Conservation (phyloP, 2,888 invertebrate genomes). For the Carcina quercana region DNA sequence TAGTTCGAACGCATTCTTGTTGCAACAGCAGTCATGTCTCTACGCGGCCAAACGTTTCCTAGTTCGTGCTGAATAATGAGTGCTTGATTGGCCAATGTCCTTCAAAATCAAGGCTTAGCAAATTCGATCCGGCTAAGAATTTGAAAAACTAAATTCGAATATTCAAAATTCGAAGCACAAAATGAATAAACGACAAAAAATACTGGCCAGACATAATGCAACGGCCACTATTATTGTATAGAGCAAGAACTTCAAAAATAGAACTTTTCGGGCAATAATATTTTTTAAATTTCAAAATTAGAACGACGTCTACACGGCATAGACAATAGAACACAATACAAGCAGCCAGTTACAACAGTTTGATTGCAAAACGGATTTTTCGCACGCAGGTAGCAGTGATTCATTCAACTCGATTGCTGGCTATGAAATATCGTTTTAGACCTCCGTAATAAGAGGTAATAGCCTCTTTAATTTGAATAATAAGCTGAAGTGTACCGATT, state of each 20-base stretch:
- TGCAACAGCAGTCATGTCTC: neutral
- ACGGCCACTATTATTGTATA: conserved; percentile 3
- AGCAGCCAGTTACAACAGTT: conserved; percentile 44
- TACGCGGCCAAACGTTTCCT: neutral
- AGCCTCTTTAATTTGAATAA: neutral
- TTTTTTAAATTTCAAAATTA: conserved; percentile 42
- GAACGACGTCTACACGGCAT: conserved; percentile 31
- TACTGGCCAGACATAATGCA: too few relatives aligned
- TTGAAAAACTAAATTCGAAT: too few relatives aligned
- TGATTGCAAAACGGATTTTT: conserved; percentile 44
- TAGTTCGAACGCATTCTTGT: neutral
- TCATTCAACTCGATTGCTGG: conserved; percentile 21
- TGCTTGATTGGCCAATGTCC: too few relatives aligned
- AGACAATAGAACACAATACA: conserved; percentile 41
- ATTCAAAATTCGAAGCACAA: too few relatives aligned
- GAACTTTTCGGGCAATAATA: conserved; percentile 10
- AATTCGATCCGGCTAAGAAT: too few relatives aligned
- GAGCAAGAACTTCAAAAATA: conserved; percentile 7
- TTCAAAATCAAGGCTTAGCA: too few relatives aligned
- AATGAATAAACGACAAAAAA: too few relatives aligned
- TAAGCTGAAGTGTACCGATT: conserved; percentile 9
- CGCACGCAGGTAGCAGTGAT: conserved; percentile 43
- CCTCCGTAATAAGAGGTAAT: conserved; percentile 11
- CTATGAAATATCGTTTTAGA: conserved; percentile 22
- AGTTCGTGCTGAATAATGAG: conserved; percentile 1